These are phyloP conservation scores for Dicranocentrus wangi DNA, from an alignment of 2,888 invertebrate species.

Conservation along the genomic window DNA sequence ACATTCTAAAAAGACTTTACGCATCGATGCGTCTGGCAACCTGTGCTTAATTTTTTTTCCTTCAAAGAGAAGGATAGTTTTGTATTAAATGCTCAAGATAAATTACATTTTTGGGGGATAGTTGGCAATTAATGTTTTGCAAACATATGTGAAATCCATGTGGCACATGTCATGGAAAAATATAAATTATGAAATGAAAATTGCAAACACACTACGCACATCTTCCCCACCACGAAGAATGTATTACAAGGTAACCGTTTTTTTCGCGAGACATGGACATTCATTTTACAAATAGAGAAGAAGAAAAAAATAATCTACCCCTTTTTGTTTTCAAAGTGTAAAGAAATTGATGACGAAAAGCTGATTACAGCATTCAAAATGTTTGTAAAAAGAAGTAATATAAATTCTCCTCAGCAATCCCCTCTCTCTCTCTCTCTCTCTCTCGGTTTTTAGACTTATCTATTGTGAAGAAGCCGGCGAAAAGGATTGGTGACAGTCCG, in stretches of 20 bases:
- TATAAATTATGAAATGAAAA: constrained; percentile 21
- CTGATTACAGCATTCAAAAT: constrained; percentile 64
- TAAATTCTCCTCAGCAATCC: constrained; percentile 48
- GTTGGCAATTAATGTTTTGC: constrained; percentile 37
- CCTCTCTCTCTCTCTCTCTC: too few relatives aligned
- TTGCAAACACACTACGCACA: not conserved
- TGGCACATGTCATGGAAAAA: constrained; percentile 20
- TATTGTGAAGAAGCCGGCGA: constrained; percentile 43
- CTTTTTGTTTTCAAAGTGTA: not conserved
- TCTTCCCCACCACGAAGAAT: constrained; percentile 2
- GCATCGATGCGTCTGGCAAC: constrained; percentile 37
- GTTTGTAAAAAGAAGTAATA: constrained; percentile 53
- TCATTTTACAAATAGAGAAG: not conserved
- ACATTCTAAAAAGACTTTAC: constrained; percentile 11
- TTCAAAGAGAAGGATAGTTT: not conserved
- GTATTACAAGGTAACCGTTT: constrained; percentile 46
- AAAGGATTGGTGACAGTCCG: constrained; percentile 66
- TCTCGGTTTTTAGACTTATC: constrained; percentile 1
- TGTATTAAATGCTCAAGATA: constrained; percentile 1
- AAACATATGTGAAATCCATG: not conserved
- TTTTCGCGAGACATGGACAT: too few relatives aligned
- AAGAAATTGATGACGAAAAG: constrained; percentile 63
- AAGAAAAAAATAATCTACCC: not conserved
- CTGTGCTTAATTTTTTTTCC: constrained; percentile 3
- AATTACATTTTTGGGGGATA: constrained; percentile 19